These are phyloP conservation scores for Gallirallus australis DNA, from an alignment of 2,797 vertebrate genomes.

Conservation along the genomic window DNA sequence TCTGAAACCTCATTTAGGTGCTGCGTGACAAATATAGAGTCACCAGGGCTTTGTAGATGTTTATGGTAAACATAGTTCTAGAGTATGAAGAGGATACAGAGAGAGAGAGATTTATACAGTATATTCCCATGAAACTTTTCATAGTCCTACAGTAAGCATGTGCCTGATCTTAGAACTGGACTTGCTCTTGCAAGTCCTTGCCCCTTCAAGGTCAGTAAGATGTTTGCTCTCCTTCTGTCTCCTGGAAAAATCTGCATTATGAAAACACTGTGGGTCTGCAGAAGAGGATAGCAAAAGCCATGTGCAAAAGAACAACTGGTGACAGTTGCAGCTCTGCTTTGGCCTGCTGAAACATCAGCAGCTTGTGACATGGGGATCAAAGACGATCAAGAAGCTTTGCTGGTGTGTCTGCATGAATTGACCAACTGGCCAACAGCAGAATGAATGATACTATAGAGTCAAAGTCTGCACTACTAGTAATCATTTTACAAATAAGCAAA, in stretches of 20 bases:
- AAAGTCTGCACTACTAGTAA: neutral
- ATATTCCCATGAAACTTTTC: neutral
- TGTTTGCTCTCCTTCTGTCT: neutral
- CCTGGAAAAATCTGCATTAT: neutral
- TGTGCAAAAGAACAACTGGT: neutral
- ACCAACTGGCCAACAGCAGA: neutral
- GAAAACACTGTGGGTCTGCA: neutral
- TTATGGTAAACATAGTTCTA: neutral
- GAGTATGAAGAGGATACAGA: neutral
- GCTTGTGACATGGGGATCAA: neutral
- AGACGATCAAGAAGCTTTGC: neutral
- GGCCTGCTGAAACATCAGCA: too few species aligned
- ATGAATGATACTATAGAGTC: neutral
- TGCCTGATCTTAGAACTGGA: neutral
- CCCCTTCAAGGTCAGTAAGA: neutral
- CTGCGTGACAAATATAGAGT: neutral
- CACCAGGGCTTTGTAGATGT: neutral
- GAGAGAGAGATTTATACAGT: neutral
- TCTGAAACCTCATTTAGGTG: neutral
- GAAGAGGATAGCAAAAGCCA: neutral
- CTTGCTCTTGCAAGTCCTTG: neutral
- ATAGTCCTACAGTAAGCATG: rapidly evolving
- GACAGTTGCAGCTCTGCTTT: neutral
- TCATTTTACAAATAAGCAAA: neutral
- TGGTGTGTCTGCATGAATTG: neutral